These are phyloP conservation scores for Myotis lucifugus DNA, from an alignment of 2,113 vertebrate species.

Conservation along the genomic window DNA sequence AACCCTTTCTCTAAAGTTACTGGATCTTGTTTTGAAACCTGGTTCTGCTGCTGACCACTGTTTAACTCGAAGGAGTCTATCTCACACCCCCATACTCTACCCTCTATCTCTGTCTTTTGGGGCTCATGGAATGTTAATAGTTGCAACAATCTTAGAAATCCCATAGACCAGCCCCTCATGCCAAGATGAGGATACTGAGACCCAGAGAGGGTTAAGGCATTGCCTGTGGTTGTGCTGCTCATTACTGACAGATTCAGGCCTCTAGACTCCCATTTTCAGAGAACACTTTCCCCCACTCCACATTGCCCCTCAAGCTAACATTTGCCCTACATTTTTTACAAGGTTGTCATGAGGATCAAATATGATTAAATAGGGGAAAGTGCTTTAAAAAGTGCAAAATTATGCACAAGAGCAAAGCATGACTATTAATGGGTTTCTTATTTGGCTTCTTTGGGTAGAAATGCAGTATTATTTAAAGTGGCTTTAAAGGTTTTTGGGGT, in stretches of 20 bases:
- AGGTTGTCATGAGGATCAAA: conserved; percentile 73
- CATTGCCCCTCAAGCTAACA: conserved; percentile 75
- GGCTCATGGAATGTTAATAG: not conserved
- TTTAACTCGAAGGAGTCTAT: not conserved
- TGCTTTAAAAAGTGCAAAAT: conserved; percentile 74
- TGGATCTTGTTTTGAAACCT: not conserved
- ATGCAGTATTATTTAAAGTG: conserved; percentile 61
- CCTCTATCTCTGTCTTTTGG: not conserved
- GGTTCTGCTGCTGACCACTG: not conserved
- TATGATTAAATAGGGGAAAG: conserved; percentile 71
- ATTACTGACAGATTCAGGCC: conserved; percentile 73
- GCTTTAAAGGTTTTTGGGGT: not conserved
- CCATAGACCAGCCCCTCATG: not conserved
- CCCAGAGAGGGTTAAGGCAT: conserved; percentile 52
- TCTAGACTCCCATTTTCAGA: conserved; percentile 60
- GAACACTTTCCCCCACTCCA: not conserved
- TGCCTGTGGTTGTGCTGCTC: conserved; percentile 50
- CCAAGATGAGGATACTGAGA: not conserved
- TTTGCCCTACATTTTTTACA: conserved; percentile 73
- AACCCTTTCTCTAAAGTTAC: not conserved
- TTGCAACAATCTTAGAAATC: conserved; percentile 25
- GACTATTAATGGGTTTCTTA: conserved; percentile 62
- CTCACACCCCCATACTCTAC: not conserved
- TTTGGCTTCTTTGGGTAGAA: conserved; percentile 45
- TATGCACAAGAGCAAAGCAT: conserved; percentile 70